These are phyloP conservation scores for Drosophila lacertosa DNA, from an alignment of 1,140 invertebrate species.

Conservation along the genomic window DNA sequence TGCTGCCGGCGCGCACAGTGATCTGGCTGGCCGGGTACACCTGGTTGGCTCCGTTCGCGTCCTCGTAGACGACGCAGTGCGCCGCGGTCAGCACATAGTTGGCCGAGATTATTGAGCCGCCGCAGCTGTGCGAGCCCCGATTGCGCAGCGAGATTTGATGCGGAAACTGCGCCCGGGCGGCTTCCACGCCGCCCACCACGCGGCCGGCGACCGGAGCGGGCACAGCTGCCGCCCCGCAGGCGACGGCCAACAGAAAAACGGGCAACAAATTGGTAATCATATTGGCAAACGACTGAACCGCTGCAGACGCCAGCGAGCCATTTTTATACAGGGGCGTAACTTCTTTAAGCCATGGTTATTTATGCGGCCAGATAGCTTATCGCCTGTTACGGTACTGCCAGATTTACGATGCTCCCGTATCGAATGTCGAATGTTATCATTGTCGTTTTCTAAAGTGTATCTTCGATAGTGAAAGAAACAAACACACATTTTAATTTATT, in stretches of 20 bases:
- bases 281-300: not conserved
- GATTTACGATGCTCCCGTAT: conserved; percentile 8
- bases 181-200: conserved; percentile 85
- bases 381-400: not conserved
- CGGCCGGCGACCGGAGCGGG: conserved; percentile 34
- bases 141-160: conserved; percentile 85
- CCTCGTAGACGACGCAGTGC: conserved; percentile 84
- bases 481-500: no score
- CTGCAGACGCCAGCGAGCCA: not conserved
- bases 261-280: conserved; percentile 9
- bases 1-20: conserved; percentile 55
- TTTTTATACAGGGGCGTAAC: not conserved
- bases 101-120: conserved; percentile 86
- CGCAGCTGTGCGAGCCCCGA: conserved; percentile 84
- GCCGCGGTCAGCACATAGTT: conserved; percentile 86
- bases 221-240: conserved; percentile 39
- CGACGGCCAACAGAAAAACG: conserved; percentile 6
- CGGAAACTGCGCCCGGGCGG: conserved; percentile 80
- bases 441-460: not conserved
- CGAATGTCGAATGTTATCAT: not conserved
- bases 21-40: conserved; percentile 20
- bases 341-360: conserved; percentile 5
- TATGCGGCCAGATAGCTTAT: conserved; percentile 5
- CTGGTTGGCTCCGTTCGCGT: not conserved
- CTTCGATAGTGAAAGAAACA: not conserved